Evolutionary conservation across 2,888 invertebrate species (phyloP), one percentile per base, ranked within the genome.

Genomic region (Ornithoptera alexandrae): DNA sequence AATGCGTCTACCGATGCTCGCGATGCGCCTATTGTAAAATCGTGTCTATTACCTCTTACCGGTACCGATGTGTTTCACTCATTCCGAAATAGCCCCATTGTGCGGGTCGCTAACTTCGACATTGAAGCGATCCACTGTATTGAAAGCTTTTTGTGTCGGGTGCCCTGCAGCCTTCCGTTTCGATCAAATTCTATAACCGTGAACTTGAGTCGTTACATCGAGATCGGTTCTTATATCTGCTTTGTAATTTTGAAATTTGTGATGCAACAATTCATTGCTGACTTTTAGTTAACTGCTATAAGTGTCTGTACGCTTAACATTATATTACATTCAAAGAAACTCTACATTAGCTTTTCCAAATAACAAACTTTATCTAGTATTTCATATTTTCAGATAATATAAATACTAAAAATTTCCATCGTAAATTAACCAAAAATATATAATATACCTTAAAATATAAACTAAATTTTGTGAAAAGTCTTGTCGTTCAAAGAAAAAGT

Each of bases 1-100:
- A 90, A 90, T 87, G 84, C 83, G 74, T 75, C 82, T 75, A 77
- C 79, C 85, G 86, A 85, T 83, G 86, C 83, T 80, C 81, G 81
- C 78, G 82, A 61, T 65, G 79, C 76, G 68, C 70, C 76, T 71
- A 77, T 76, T 78, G 76, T 75, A 74, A 72, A 76, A 75, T 75
- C 73, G 72, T 72, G 73, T 74, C 73, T 73, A 74, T 73, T 72
- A 62, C 61, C 63, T 65, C 58, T 66, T 39, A 50, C 42, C 46
- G 62, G 50, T 56, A 65, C 30, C 72, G 69, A 71, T 70, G 62
- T 58, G 70, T 70, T 70, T 71, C 64, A 56, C 70, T 67, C 70
- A 67, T 64, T 67, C 60, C 64, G 64, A 67, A 70, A 67, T 70
- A 61, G 67, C 46, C 22, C 61, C 67, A 67, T 71, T 71, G 70